These are phyloP conservation scores for Hippopotamyrus pictus DNA, from an alignment of 2,797 vertebrate genomes.

Conservation along the genomic window DNA sequence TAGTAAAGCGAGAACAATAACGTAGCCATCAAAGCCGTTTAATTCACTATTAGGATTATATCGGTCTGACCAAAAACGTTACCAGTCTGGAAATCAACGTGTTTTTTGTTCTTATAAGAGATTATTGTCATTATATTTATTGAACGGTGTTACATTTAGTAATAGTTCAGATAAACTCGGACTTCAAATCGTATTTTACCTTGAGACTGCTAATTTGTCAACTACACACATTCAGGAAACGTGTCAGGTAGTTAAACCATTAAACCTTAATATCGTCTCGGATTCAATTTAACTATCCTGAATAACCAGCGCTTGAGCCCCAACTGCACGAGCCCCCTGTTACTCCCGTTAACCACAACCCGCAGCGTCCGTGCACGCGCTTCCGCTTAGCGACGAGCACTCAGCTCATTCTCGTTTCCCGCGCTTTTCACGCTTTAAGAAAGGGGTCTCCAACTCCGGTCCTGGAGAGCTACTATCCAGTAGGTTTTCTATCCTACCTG, in stretches of 20 bases:
- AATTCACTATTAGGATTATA: background rate
- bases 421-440: background rate
- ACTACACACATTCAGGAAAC: background rate
- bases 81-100: background rate
- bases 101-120: background rate
- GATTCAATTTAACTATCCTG: background rate
- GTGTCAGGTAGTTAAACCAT: background rate
- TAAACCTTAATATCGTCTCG: background rate
- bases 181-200: background rate
- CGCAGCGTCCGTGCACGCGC: background rate
- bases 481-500: no score
- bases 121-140: background rate
- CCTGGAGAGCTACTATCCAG: no score
- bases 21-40: background rate
- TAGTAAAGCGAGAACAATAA: background rate
- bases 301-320: background rate
- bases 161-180: background rate
- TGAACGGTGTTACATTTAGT: background rate
- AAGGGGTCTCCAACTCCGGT: no score
- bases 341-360: background rate
- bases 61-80: background rate
- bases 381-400: background rate
- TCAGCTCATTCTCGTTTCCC: background rate
- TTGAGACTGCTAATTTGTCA: background rate
- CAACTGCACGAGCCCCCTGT: background rate